Evolutionary conservation across 2,797 vertebrate species (phyloP).

Genomic region (Acipenser oxyrinchus): DNA sequence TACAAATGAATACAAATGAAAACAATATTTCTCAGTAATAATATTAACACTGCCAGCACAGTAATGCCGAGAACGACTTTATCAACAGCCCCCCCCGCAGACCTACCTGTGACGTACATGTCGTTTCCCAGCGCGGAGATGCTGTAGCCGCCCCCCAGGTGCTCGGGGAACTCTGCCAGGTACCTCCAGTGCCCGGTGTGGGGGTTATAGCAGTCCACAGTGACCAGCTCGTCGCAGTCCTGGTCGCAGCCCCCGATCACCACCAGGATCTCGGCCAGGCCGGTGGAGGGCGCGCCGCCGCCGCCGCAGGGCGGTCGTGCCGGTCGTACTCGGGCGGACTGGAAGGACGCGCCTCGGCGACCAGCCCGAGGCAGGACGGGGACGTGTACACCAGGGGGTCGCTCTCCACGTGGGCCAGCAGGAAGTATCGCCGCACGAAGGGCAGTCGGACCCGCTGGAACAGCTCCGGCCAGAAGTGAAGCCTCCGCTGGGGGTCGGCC

Average conservation of each 20-base stretch:
- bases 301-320: slow-evolving; percentile 83
- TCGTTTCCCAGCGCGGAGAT: slow-evolving; percentile 87
- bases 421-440: slow-evolving; percentile 87
- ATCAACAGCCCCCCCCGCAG: not conserved
- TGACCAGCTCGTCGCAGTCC: slow-evolving; percentile 90
- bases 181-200: slow-evolving; percentile 95
- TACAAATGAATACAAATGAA: too few species aligned
- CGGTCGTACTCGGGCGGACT: slow-evolving; percentile 87
- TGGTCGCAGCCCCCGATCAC: slow-evolving; percentile 91
- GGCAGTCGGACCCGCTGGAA: slow-evolving; percentile 86
- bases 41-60: too few species aligned
- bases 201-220: slow-evolving; percentile 92
- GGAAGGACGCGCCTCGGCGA: slow-evolving; percentile 93
- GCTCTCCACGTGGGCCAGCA: slow-evolving; percentile 88
- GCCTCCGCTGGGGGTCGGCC: slow-evolving; percentile 69
- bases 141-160: slow-evolving; percentile 92
- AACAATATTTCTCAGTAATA: too few species aligned
- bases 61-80: too few species aligned
- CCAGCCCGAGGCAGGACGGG: slow-evolving; percentile 77
- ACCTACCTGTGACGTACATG: slow-evolving; percentile 83
- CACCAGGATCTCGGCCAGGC: slow-evolving; percentile 91
- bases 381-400: slow-evolving; percentile 89
- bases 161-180: slow-evolving; percentile 90
- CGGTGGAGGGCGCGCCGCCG: slow-evolving; percentile 87
- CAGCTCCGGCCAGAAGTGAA: slow-evolving; percentile 86